A percentile compares a stretch with the other conserved stretches of the same genome.
phyloP scores from a whole-genome alignment of 2,797 vertebrate species.

The Euphonia xanthogaster region DNA sequence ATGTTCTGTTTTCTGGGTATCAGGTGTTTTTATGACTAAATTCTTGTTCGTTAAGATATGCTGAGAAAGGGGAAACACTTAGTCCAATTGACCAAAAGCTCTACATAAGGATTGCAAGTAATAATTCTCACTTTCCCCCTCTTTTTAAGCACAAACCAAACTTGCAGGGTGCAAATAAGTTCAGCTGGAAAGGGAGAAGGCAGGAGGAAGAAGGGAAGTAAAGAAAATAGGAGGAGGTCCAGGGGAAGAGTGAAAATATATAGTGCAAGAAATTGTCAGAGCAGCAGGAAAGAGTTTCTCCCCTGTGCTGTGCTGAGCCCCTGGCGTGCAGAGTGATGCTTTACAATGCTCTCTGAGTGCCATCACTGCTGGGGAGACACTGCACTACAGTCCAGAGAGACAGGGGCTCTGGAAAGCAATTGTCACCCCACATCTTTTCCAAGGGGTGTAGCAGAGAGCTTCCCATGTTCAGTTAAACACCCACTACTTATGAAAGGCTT shows the following conservation, averaged over 20 bases:
- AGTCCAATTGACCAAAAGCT: background rate
- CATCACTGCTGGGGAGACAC: background rate
- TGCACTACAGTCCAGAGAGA: background rate
- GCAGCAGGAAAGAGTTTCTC: background rate
- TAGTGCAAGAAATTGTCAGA: background rate
- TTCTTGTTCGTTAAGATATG: background rate
- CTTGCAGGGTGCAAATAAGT: background rate
- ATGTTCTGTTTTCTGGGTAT: background rate
- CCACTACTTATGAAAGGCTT: background rate
- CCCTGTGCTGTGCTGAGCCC: background rate
- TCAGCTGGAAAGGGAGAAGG: background rate
- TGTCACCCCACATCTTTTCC: background rate
- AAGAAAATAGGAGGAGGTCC: background rate
- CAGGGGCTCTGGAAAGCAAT: background rate
- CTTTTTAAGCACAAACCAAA: background rate
- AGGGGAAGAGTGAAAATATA: background rate
- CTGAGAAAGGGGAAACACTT: background rate
- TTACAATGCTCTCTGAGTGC: background rate
- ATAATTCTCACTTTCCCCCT: fast-evolving
- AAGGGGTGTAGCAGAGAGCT: background rate
- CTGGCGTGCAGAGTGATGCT: background rate
- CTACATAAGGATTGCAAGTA: background rate
- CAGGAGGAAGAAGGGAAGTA: background rate
- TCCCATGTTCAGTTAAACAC: background rate
- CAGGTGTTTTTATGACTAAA: background rate